These are phyloP conservation scores for Grantiella picta DNA, from an alignment of 2,113 vertebrate genomes.

Conservation along the genomic window DNA sequence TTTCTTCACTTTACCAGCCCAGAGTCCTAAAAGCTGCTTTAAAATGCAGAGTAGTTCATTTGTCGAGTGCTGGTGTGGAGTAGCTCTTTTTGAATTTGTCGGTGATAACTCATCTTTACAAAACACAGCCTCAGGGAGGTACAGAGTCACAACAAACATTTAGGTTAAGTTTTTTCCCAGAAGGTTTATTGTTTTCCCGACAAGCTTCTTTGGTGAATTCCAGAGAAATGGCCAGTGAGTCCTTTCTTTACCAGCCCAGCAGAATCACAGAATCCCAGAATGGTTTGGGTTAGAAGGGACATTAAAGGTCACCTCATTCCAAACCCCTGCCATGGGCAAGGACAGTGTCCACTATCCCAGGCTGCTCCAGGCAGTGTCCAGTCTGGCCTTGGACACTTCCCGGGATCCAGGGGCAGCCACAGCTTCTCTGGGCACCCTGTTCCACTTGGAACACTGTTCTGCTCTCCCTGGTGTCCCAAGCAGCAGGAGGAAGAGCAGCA, in stretches of 20 bases:
- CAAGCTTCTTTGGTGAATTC: background rate
- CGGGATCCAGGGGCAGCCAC: background rate
- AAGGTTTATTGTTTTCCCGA: background rate
- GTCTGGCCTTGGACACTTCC: fast-evolving
- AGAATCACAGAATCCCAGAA: background rate
- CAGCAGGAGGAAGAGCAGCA: background rate
- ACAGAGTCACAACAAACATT: background rate
- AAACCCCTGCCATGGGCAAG: background rate
- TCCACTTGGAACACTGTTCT: background rate
- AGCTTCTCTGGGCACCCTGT: background rate
- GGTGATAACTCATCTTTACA: background rate
- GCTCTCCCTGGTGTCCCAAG: background rate
- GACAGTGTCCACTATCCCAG: fast-evolving
- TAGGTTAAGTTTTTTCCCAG: background rate
- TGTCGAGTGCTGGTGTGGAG: background rate
- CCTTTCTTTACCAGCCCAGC: background rate
- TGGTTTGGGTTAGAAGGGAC: background rate
- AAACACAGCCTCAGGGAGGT: background rate
- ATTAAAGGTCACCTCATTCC: background rate
- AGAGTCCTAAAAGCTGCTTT: background rate
- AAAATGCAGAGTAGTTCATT: fast-evolving
- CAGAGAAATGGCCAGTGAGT: background rate
- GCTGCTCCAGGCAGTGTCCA: fast-evolving
- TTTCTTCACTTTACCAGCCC: background rate
- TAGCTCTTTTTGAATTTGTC: background rate